Evolutionary conservation across 2,888 invertebrate genomes (phyloP), one percentile per base, ranked within the genome.

Genomic region (Caenorhabditis parvicauda): DNA sequence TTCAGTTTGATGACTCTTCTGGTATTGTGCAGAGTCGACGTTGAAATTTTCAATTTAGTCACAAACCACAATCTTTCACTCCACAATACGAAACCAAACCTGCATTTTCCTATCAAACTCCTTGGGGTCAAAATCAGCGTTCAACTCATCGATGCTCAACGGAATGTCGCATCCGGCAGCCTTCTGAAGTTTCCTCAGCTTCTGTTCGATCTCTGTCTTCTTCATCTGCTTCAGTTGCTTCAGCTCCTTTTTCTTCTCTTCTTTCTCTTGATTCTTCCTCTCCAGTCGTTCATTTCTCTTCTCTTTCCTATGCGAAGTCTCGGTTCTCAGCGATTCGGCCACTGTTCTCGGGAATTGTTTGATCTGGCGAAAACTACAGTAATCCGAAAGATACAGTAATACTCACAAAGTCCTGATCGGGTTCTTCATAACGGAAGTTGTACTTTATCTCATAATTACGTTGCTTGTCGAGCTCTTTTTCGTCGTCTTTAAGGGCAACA

Each of bases 361-460:
- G 19, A 90, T 86, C 89, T 89, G 56, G n/a, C n/a, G n/a, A 45
- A 74, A 54, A 28, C 19, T 38, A 38, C 17, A 27, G 12, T 19
- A 46, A n/a, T 49, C 38, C 37, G 1, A 19, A 22, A 32, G 1
- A 21, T 7, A 57, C 42, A 28, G 7, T 29, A 1, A 6, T 32
- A 74, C 80, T 70, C 67, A 83, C 84, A 79, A 84, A 93, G 72
- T 93, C 91, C 45, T 89, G 87, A 82, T 95, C 94, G 0, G 93
- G 95, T 82, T 96, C 94, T 82, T 98, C 94, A 82, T 89, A 96
- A 64, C 96, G 87, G 82, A 92, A 94, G 85, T 96, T 95, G 82
- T 89, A 96, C 69, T 94, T 93, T 43, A 90, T 87, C 81, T 96
- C 95, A 84, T 93, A 96, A 82, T 89, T 87, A 65, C 90, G 90